Conservation (phyloP, 2,888 invertebrate genomes). For the Diachrysia chrysitis region DNA sequence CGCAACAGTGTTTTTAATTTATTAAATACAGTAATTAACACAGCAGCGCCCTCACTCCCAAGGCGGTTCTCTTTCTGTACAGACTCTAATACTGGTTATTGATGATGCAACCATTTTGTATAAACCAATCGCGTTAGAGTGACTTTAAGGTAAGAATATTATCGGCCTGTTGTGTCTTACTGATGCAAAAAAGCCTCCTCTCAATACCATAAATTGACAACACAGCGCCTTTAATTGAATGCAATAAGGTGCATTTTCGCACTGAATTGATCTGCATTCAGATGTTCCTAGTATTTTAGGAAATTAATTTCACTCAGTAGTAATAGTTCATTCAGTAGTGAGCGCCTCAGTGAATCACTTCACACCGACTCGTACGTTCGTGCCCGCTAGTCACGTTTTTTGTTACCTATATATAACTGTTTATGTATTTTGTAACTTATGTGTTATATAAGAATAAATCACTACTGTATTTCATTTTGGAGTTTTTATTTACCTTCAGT, state of each 20-base stretch:
- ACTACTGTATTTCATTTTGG: constrained; percentile 78
- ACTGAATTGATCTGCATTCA: not conserved
- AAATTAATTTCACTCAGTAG: not conserved
- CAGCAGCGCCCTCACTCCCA: no score
- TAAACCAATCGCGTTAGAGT: not conserved
- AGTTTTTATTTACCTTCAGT: constrained; percentile 53
- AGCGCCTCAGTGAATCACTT: constrained; percentile 43
- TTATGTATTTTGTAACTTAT: constrained; percentile 88
- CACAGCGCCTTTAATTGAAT: not conserved
- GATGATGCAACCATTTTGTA: no score
- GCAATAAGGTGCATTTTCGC: not conserved
- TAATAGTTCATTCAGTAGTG: not conserved
- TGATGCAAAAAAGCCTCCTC: no score
- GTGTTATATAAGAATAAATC: constrained; percentile 86
- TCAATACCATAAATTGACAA: not conserved
- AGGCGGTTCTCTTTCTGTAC: no score
- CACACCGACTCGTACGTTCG: constrained; percentile 64
- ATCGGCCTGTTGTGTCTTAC: no score
- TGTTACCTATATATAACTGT: constrained; percentile 87
- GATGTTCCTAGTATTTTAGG: not conserved
- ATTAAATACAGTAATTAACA: no score
- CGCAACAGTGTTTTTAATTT: no score
- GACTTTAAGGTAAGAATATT: no score
- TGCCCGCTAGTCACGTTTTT: constrained; percentile 88
- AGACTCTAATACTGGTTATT: no score